phyloP scores from a whole-genome alignment of 2,113 vertebrate genomes.

The Junco hyemalis region DNA sequence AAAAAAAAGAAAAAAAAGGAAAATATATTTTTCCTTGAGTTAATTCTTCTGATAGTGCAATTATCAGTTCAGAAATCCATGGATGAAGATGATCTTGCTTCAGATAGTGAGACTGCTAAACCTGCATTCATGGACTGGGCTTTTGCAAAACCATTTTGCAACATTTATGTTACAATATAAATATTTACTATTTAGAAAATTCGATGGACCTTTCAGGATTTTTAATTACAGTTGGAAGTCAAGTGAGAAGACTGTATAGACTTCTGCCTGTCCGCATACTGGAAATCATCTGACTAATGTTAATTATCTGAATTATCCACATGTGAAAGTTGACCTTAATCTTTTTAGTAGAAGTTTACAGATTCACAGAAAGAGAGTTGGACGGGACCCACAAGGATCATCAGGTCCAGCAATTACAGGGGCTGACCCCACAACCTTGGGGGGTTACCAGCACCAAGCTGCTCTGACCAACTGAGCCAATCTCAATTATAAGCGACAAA shows the following conservation, averaged over 20 bases:
- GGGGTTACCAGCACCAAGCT: neutral
- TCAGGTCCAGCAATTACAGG: neutral
- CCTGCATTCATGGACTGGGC: rapidly evolving
- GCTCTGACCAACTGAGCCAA: neutral
- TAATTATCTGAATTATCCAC: neutral
- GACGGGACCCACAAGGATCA: neutral
- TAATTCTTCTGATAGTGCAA: neutral
- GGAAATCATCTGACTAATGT: neutral
- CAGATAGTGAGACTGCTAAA: neutral
- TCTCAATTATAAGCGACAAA: neutral
- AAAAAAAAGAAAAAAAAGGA: no score
- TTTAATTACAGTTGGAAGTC: neutral
- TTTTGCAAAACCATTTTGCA: neutral
- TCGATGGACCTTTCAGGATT: neutral
- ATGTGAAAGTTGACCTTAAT: neutral
- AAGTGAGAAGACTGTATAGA: neutral
- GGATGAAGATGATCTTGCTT: neutral
- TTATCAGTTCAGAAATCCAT: neutral
- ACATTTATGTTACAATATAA: neutral
- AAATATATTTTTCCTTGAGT: neutral
- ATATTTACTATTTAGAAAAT: neutral
- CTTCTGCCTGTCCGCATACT: neutral
- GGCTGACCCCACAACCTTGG: neutral
- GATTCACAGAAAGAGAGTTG: neutral
- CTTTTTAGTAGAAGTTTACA: neutral